These are phyloP conservation scores for Polietes domitor DNA, from an alignment of 2,888 invertebrate species.

Conservation along the genomic window DNA sequence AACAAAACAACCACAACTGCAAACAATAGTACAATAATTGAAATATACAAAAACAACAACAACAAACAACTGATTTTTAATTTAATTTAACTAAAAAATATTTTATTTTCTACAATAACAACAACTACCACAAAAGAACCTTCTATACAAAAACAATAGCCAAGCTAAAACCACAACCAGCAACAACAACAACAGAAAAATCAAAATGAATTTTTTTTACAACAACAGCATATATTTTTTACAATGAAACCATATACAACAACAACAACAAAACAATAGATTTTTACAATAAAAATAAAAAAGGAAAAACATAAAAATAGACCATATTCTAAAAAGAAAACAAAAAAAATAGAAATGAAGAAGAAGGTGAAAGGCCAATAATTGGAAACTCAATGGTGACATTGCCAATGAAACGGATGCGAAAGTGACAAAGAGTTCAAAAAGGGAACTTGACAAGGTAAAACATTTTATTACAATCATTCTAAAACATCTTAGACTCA, in stretches of 20 bases:
- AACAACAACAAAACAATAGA: constrained; percentile 37
- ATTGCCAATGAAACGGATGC: background rate
- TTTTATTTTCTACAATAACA: constrained; percentile 53
- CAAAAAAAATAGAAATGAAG: constrained; percentile 29
- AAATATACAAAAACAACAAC: constrained; percentile 57
- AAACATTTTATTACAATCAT: no score
- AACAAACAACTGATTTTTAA: constrained; percentile 53
- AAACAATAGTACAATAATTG: constrained; percentile 67
- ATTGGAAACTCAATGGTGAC: background rate
- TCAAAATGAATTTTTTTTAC: constrained; percentile 65
- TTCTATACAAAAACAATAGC: constrained; percentile 61
- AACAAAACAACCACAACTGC: constrained; percentile 50
- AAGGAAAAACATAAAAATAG: constrained; percentile 55
- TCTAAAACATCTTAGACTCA: no score
- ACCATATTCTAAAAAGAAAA: constrained; percentile 40
- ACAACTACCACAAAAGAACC: constrained; percentile 46
- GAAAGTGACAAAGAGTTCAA: no score
- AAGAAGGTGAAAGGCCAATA: background rate
- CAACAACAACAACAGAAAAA: constrained; percentile 45
- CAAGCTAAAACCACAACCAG: constrained; percentile 50
- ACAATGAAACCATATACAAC: constrained; percentile 59
- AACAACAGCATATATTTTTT: constrained; percentile 65
- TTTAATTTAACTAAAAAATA: constrained; percentile 50
- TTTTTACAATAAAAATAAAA: constrained; percentile 41
- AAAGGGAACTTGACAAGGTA: no score